Evolutionary conservation across 1,140 invertebrate genomes (phyloP).

Genomic region (Trichoplusia ni): DNA sequence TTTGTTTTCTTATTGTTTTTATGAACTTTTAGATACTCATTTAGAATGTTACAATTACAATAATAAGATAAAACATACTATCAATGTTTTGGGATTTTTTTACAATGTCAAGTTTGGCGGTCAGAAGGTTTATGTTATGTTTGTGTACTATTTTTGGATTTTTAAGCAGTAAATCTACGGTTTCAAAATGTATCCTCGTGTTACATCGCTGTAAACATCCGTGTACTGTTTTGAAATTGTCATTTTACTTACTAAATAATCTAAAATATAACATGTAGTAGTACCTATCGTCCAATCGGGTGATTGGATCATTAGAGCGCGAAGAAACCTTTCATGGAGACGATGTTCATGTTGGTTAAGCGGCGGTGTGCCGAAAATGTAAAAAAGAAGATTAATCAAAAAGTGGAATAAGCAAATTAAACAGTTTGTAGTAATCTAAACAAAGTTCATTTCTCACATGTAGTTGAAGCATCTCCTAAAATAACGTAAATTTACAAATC

Average conservation of each 20-base stretch:
- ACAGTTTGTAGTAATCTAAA: neutral
- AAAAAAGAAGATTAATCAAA: neutral
- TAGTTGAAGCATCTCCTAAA: too few relatives aligned
- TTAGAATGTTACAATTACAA: neutral
- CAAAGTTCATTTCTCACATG: too few relatives aligned
- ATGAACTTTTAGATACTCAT: neutral
- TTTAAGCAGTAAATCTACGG: constrained; percentile 14
- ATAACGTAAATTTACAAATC: too few relatives aligned
- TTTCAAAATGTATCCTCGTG: constrained; percentile 3
- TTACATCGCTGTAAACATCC: constrained; percentile 1
- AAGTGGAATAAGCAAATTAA: neutral
- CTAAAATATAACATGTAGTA: constrained; percentile 1
- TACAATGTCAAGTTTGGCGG: constrained; percentile 1
- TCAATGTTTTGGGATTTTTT: constrained; percentile 9
- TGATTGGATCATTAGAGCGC: constrained; percentile 19
- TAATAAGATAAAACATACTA: neutral
- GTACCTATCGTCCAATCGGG: constrained; percentile 13
- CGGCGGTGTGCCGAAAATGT: too few relatives aligned
- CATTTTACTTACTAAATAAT: constrained; percentile 16
- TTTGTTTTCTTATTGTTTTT: constrained; percentile 15
- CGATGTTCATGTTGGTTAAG: neutral
- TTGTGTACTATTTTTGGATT: constrained; percentile 9
- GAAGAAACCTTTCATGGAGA: neutral
- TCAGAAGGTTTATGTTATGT: constrained; percentile 1
- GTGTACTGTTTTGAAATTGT: constrained; percentile 17